Base-by-base conservation (phyloP, 2,113 vertebrate genomes). In the Austrofundulus limnaeus region DNA sequence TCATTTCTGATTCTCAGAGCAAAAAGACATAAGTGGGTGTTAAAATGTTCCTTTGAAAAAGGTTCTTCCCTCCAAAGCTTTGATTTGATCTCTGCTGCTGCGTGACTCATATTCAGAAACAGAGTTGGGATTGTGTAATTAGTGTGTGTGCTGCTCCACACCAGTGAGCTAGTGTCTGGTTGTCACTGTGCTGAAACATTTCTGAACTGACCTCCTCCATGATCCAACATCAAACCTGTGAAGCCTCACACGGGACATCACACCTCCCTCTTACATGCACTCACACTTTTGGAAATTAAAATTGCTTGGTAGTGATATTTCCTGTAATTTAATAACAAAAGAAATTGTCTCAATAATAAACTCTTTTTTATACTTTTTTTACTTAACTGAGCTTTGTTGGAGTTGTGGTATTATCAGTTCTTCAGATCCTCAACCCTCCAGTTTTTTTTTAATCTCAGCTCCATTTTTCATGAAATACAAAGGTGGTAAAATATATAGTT, bases 101-200 rank as follows among this genome's bases (percentile, higher is more conserved):
- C 66, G 57, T 86, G 80, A 83, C 66, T 85, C 79, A 59, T 43
- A 25, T 52, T 75, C 48, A 61, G 25, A 14, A 51, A 85, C 86
- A 78, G 61, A 78, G 62, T 82, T 50, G 1, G 66, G 58, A 54
- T 85, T 81, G 82, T 85, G 75, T 85, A 89, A 81, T 84, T 75
- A 80, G 82, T 62, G 86, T 88, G 81, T 88, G 77, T 61, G 48
- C 85, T 84, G 54, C 57, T 84, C 78, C 57, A 78, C 15, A 5
- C 77, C 47, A 77, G 78, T 89, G 89, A 87, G 85, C 87, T 87
- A 86, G 88, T 86, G 88, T 90, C 88, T 92, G 86, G 66, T 87
- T 89, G 91, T 89, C 82, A 87, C 72, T 61, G 72, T 59, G 76
- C 20, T 78, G 70, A 83, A 85, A 63, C 55, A 41, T 73, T 66